A percentile compares a stretch with the other conserved stretches of the same genome.
Evolutionary conservation across 92 coral and sea anemone species (phyloP).

Genomic region (Epizoanthus stellaris): DNA sequence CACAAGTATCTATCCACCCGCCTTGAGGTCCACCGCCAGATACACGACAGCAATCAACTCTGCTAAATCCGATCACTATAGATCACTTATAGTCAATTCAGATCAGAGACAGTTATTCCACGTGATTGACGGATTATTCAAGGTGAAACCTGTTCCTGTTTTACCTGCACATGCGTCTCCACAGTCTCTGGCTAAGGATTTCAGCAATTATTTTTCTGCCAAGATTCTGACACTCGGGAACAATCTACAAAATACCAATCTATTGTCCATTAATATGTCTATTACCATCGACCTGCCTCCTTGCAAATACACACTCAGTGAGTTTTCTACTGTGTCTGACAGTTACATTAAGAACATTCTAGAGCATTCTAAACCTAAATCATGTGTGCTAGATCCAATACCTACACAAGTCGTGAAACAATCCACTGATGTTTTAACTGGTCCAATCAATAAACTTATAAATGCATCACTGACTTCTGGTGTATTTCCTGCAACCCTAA

Average conservation of each 20-base stretch:
- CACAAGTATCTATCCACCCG: conserved; percentile 17
- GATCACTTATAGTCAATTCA: conserved; percentile 14
- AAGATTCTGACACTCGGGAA: conserved; percentile 30
- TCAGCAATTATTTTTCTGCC: not conserved
- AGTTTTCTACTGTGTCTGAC: conserved; percentile 40
- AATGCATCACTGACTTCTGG: not conserved
- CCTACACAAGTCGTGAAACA: conserved; percentile 30
- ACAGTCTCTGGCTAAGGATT: not conserved
- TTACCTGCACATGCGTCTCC: conserved; percentile 7
- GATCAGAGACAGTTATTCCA: conserved; percentile 48
- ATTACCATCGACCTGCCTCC: not conserved
- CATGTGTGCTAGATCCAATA: conserved; percentile 37
- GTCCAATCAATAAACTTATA: conserved; percentile 8
- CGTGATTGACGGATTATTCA: conserved; percentile 41
- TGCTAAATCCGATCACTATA: conserved; percentile 7
- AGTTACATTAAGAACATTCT: not conserved
- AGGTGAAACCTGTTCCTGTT: not conserved
- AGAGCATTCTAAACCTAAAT: conserved; percentile 36
- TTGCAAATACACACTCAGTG: conserved; percentile 4
- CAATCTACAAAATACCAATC: conserved; percentile 1
- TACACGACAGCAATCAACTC: conserved; percentile 21
- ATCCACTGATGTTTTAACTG: not conserved
- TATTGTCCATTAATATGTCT: conserved; percentile 12
- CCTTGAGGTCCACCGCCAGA: conserved; percentile 27
- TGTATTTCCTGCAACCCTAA: not conserved